Base-by-base conservation (phyloP, 2,797 vertebrate genomes). In the Smutsia temminckii region DNA sequence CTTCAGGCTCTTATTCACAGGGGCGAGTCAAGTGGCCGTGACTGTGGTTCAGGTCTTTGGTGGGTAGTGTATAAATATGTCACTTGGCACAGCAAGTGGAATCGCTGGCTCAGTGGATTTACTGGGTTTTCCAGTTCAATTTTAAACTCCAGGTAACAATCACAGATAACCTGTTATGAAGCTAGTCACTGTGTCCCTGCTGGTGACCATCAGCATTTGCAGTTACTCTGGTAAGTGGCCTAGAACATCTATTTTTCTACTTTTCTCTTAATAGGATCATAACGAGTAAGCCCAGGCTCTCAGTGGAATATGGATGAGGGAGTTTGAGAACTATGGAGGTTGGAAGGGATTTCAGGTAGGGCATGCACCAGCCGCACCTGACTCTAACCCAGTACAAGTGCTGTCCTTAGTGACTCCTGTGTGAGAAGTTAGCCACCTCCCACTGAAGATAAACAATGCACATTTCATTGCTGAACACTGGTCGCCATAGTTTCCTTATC, bases 191-290 rank as follows among this genome's bases (percentile, higher is more conserved):
- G 29, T 96, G 61, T 78, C 97, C 57, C 34, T 96, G 49, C 51
- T 97, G 88, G 78, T 96, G 81, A 63, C 74, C 32, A 2, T 96
- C 3, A 29, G 91, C n/a, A 16, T 97, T 69, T 97, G 92, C 92
- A 94, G 93, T 81, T 97, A 96, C 93, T 94, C 97, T 61, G 95
- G 97, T 98, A 91, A 96, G 97, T 95, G 37, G 2, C 32, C 25
- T 78, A 21, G 23, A 64, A 49, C 1, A 42, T 21, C 55, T 40
- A 20, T 74, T 49, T 71, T 49, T 93, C 23, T 92, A 20, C n/a
- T 49, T 92, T 57, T 79, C 64, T 57, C 23, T 49, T 78, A 23
- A 32, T 37, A n/a, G 37, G 18, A 84, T 29, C 5, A 46, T 20
- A 40, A 8, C 16, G 14, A 57, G 34, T 74, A 64, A 79, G 13